phyloP scores from a whole-genome alignment of 1,140 invertebrate species.

The Drosophila truncata region DNA sequence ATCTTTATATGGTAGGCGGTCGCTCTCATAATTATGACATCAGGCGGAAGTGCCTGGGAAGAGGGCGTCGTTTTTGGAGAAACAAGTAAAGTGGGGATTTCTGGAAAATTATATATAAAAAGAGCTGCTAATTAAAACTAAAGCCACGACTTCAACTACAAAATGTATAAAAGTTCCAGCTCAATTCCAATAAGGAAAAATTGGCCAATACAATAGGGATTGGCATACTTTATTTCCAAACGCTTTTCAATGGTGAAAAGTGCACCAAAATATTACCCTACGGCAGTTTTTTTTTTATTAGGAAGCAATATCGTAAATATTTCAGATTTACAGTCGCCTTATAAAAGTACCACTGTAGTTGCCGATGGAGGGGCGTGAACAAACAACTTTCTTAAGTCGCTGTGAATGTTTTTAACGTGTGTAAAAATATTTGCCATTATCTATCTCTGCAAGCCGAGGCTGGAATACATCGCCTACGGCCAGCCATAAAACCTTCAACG shows the following conservation, averaged over 20 bases:
- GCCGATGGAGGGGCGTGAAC: slow-evolving; percentile 52
- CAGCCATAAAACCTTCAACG: slow-evolving; percentile 76
- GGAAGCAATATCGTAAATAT: slow-evolving; percentile 1
- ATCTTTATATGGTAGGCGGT: slow-evolving; percentile 68
- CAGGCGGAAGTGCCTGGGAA: slow-evolving; percentile 43
- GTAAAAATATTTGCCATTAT: slow-evolving; percentile 75
- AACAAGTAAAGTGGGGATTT: slow-evolving; percentile 1
- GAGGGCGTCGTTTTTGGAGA: not conserved
- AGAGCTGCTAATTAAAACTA: not conserved
- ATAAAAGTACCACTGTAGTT: slow-evolving; percentile 19
- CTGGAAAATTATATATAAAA: not conserved
- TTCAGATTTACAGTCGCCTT: not conserved
- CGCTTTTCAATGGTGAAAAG: not conserved
- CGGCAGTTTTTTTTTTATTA: not conserved
- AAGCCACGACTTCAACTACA: not conserved
- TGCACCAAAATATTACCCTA: not conserved
- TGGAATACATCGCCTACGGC: slow-evolving; percentile 55
- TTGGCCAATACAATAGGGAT: not conserved
- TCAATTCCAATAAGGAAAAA: not conserved
- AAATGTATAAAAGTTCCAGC: not conserved
- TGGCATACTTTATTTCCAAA: not conserved
- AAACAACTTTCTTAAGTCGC: slow-evolving; percentile 71
- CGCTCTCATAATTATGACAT: slow-evolving; percentile 68
- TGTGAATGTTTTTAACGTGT: slow-evolving; percentile 56
- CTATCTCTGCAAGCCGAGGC: slow-evolving; percentile 58